Evolutionary conservation across 2,888 invertebrate species (phyloP), one percentile per base, ranked within the genome.

Genomic region (Athrips mouffetella): DNA sequence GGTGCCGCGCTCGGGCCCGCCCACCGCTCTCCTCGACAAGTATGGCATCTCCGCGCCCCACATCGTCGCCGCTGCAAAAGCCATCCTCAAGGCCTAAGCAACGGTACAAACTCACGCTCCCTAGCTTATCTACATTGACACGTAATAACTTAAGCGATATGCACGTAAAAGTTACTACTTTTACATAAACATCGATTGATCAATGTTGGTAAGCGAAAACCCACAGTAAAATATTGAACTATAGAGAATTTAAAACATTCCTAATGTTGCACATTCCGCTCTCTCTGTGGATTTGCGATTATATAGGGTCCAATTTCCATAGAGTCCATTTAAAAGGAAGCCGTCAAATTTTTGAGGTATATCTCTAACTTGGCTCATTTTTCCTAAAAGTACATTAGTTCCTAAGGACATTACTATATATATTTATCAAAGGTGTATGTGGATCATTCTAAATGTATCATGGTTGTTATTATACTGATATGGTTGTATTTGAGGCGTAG

Each of bases 1-100:
- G 25, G 91, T 99, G 18, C 99, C 99, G 10, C 93, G 98, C 57
- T 98, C 98, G 30, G 99, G 99, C 0, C 94, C 97, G 53, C 94
- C 98, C 23, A 89, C 89, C 25, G 96, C 92, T 2, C 91, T 99
- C 47, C 89, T 99, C 52, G 95, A 98, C 62, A 91, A 92, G 79
- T 99, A 92, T 87, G 98, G 97, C 56, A 94, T 99, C 70, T 95
- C 94, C 59, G 92, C 97, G 1, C 91, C 91, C 45, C 92, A 93
- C 72, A 92, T 99, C 65, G 91, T 91, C 11, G 86, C 87, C 47
- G 96, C 96, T 31, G 94, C 92, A 6, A 85, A 88, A 47, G 90
- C 90, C 33, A 67, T 95, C 47, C 76, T 94, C 47, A 90, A 92
- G 67, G 70, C 52, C 0, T 79, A 68, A 45, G 27, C 2, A 16